Percentiles rank a stretch among this genome's conserved stretches.
These are phyloP conservation scores for Bubo bubo DNA, from an alignment of 2,113 vertebrate species.

Conservation along the genomic window DNA sequence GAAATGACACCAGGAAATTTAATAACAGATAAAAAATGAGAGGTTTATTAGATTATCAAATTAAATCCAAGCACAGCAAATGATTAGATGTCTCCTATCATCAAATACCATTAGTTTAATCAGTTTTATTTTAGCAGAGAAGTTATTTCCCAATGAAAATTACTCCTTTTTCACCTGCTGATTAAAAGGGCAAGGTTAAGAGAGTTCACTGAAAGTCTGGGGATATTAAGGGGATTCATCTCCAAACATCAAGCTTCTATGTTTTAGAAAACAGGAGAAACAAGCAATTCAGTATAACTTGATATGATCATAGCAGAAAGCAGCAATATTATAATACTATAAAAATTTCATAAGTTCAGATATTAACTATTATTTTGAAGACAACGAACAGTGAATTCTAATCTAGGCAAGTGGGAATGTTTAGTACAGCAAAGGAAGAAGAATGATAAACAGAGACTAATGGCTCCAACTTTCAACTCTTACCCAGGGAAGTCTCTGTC, in stretches of 20 bases:
- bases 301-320: background rate
- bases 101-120: background rate
- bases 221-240: background rate
- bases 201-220: background rate
- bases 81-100: background rate
- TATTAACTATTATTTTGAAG: background rate
- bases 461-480: background rate
- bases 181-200: background rate
- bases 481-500: background rate
- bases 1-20: background rate
- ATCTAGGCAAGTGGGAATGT: background rate
- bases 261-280: background rate
- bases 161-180: background rate
- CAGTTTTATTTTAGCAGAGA: background rate
- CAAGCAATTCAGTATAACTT: background rate
- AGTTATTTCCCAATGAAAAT: background rate
- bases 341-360: background rate
- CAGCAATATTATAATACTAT: background rate
- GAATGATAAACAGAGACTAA: background rate
- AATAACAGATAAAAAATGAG: background rate
- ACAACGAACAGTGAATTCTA: background rate
- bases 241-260: background rate
- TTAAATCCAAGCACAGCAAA: background rate
- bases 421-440: background rate
- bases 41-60: background rate